These are phyloP conservation scores for Pseudobourletiella spinata DNA, from an alignment of 1,140 invertebrate genomes.

Conservation along the genomic window DNA sequence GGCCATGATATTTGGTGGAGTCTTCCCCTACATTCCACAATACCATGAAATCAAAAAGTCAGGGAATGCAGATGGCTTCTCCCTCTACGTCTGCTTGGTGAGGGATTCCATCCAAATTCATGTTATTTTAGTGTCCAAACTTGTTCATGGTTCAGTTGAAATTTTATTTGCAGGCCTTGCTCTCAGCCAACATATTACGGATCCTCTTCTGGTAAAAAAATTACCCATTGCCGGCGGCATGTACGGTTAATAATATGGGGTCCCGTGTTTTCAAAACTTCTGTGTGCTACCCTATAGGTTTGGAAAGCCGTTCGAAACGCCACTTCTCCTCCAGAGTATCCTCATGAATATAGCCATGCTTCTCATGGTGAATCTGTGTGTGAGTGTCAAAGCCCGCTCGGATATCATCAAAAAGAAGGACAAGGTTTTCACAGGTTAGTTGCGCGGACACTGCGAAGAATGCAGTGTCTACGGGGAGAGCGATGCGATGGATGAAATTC, in stretches of 20 bases:
- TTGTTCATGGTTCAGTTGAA: background rate
- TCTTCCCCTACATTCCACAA: conserved; percentile 81
- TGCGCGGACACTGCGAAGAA: background rate
- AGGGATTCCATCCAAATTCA: background rate
- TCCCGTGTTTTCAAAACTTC: too few species aligned
- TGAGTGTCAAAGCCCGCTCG: conserved; percentile 72
- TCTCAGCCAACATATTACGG: conserved; percentile 90
- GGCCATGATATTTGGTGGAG: conserved; percentile 82
- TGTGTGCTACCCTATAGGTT: conserved; percentile 86
- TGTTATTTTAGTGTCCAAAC: background rate
- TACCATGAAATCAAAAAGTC: conserved; percentile 83
- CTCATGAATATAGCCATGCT: conserved; percentile 97
- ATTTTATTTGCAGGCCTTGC: conserved; percentile 53
- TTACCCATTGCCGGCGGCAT: conserved; percentile 14
- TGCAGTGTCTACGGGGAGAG: background rate
- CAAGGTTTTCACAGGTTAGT: conserved; percentile 63
- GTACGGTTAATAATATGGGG: too few species aligned
- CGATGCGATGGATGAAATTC: background rate
- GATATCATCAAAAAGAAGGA: conserved; percentile 65
- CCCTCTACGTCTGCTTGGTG: conserved; percentile 82
- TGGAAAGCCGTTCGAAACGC: conserved; percentile 90
- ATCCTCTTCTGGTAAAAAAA: conserved; percentile 97
- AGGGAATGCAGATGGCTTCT: conserved; percentile 91
- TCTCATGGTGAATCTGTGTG: conserved; percentile 87
- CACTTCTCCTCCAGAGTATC: conserved; percentile 89